phyloP scores from a whole-genome alignment of 2,113 vertebrate genomes.

The human (Homo sapiens) region DNA sequence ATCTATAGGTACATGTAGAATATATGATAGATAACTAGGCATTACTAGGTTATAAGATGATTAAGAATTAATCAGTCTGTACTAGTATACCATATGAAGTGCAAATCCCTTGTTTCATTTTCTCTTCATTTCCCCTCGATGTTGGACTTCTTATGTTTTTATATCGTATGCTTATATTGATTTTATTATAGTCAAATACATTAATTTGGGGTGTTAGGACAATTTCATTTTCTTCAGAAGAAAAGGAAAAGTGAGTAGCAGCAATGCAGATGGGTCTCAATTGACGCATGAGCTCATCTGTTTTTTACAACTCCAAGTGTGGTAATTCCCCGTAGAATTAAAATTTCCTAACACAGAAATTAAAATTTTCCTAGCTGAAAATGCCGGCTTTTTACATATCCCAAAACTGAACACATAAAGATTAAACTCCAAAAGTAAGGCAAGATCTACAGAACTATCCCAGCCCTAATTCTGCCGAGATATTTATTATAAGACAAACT shows the following conservation, averaged over 20 bases:
- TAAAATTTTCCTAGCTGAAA: conserved; percentile 61
- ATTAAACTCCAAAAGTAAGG: conserved; percentile 8
- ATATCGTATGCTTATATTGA: conserved; percentile 19
- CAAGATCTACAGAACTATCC: not conserved
- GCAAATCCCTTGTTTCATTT: conserved; percentile 13
- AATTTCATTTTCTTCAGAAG: conserved; percentile 46
- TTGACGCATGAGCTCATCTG: not conserved
- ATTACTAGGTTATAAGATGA: not conserved
- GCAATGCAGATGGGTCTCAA: conserved; percentile 8
- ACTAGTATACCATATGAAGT: not conserved
- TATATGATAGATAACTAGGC: not conserved
- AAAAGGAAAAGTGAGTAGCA: conserved; percentile 50
- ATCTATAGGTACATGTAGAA: not conserved
- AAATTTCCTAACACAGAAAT: conserved; percentile 62
- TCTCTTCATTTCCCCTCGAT: not conserved
- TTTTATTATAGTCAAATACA: conserved; percentile 49
- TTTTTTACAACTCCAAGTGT: conserved; percentile 65
- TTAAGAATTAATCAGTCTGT: not conserved
- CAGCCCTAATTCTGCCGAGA: not conserved
- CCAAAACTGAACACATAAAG: conserved; percentile 16
- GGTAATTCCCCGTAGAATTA: conserved; percentile 48
- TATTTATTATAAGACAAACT: conserved; percentile 13
- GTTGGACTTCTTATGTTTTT: conserved; percentile 38
- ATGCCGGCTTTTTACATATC: not conserved
- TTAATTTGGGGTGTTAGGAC: not conserved